A percentile compares a stretch with the other conserved stretches of the same genome.
phyloP scores from a whole-genome alignment of 2,113 vertebrate genomes.

The Percopsis transmontana region DNA sequence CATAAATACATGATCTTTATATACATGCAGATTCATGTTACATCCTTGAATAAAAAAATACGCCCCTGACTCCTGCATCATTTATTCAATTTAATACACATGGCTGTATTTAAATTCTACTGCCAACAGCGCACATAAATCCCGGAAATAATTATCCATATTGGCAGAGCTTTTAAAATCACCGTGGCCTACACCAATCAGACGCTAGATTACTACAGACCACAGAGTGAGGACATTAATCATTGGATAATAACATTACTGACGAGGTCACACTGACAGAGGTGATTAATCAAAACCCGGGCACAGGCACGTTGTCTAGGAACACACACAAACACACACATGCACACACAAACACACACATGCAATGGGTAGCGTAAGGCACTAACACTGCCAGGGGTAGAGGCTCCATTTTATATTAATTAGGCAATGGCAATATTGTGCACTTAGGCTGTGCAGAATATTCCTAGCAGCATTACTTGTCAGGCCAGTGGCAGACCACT shows the following conservation, averaged over 20 bases:
- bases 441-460: too few species aligned
- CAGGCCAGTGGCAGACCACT: too few species aligned
- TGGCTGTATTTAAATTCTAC: background rate
- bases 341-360: constrained; percentile 6
- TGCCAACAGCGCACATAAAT: background rate
- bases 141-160: background rate
- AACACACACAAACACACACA: background rate
- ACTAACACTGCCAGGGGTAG: too few species aligned
- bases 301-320: background rate
- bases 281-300: background rate
- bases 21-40: too few species aligned
- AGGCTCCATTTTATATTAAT: too few species aligned
- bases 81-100: too few species aligned
- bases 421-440: too few species aligned
- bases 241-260: background rate
- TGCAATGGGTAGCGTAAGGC: background rate
- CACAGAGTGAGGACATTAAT: background rate
- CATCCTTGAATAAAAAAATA: too few species aligned
- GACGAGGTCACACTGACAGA: background rate
- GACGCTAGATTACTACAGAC: background rate
- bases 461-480: too few species aligned
- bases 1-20: too few species aligned
- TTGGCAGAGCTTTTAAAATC: background rate
- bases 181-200: background rate
- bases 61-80: background rate